Evolutionary conservation across 2,797 vertebrate genomes (phyloP), one percentile per base, ranked within the genome.

Genomic region (Lophura swinhoii): DNA sequence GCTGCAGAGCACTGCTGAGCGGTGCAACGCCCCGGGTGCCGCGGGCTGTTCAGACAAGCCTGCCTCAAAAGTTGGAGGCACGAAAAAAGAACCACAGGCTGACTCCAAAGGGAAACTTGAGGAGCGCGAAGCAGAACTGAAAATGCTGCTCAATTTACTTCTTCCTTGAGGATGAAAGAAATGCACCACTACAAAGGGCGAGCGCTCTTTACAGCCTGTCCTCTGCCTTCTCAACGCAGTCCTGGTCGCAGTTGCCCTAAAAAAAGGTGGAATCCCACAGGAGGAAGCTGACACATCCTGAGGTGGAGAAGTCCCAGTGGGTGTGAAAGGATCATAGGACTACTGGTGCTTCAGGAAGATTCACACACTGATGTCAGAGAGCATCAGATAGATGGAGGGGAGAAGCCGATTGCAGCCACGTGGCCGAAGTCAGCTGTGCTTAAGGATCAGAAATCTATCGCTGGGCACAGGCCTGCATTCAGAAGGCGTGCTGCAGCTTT

Each of bases 31-130:
- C 60, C 55, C 0, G 14, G 28, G 12, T 35, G n/a, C 14, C 79
- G 41, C 5, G 9, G 91, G 97, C 87, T 97, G 97, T 43, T 88
- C 79, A 23, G 56, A 76, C 5, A 29, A 83, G 77, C 56, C 39
- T 68, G 59, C 23, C 55, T 78, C 33, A 53, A 63, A 93, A 87
- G 73, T 35, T 56, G 43, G 12, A 73, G 82, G 48, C 37, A 46
- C 84, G 63, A 63, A 81, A 55, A 39, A 48, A 66, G 62, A 73
- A 29, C n/a, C 23, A 5, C 90, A 81, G 75, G 31, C 58, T 22
- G 82, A 24, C 48, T 91, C 68, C 83, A 74, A 86, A 68, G 56
- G 51, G 55, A 78, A 75, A 71, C 43, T 63, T n/a, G 33, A 48
- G 31, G 7, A 22, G 41, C 59, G 13, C 17, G 10, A 44, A 0